A percentile compares a stretch with the other conserved stretches of the same genome.
phyloP scores from a whole-genome alignment of 2,888 invertebrate genomes.

The Drosophila falleni region DNA sequence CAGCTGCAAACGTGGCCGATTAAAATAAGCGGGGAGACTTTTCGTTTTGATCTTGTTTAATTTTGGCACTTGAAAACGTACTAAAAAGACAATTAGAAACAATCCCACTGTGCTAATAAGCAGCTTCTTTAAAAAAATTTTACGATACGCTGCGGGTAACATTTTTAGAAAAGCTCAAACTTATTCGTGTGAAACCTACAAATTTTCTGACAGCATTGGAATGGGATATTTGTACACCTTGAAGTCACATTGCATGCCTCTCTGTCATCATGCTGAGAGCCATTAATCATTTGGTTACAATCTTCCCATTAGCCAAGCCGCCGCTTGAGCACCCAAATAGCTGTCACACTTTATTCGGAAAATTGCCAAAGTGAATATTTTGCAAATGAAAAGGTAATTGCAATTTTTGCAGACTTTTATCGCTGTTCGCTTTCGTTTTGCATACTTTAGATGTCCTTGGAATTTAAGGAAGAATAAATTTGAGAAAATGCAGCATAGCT shows the following conservation, averaged over 20 bases:
- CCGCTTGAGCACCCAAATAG: conserved; percentile 49
- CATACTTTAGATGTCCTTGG: conserved; percentile 30
- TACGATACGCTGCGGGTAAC: conserved; percentile 6
- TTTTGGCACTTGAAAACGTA: background rate
- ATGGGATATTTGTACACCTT: background rate
- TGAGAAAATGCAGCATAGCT: conserved; percentile 23
- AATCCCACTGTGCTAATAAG: background rate
- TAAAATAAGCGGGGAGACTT: background rate
- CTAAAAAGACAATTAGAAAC: background rate
- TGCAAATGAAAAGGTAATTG: conserved; percentile 54
- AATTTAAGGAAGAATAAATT: background rate
- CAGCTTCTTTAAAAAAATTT: conserved; percentile 6
- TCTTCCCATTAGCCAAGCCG: conserved; percentile 65
- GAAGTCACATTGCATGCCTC: conserved; percentile 58
- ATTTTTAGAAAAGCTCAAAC: conserved; percentile 4
- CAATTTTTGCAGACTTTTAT: conserved; percentile 54
- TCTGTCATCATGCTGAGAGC: conserved; percentile 53
- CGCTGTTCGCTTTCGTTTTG: conserved; percentile 28
- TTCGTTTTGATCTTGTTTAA: background rate
- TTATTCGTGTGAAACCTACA: background rate
- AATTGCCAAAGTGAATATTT: conserved; percentile 31
- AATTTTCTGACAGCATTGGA: conserved; percentile 1
- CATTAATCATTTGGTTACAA: conserved; percentile 67
- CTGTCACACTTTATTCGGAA: conserved; percentile 67
- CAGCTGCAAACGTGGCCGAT: conserved; percentile 22